Evolutionary conservation across 2,113 vertebrate species (phyloP).

Genomic region (human): DNA sequence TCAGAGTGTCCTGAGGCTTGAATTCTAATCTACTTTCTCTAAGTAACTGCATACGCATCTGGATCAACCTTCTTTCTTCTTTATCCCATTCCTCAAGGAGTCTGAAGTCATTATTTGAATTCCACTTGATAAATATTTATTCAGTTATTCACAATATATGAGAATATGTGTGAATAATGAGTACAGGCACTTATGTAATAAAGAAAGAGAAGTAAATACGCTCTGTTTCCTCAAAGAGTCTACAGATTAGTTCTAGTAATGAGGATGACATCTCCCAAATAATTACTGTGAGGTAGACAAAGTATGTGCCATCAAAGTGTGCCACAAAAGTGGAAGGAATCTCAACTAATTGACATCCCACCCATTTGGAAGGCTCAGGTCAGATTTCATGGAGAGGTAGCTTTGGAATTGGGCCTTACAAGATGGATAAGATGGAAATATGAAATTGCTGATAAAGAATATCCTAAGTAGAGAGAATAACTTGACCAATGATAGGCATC

Average conservation of each 20-base stretch:
- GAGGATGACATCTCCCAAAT: not conserved
- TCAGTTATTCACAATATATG: not conserved
- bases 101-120: not conserved
- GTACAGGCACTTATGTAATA: not conserved
- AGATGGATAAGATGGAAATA: not conserved
- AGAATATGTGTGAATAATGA: not conserved
- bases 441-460: not conserved
- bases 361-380: not conserved
- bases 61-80: not conserved
- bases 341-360: not conserved
- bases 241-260: not conserved
- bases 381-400: not conserved
- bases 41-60: not conserved
- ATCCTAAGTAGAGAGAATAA: not conserved
- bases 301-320: not conserved
- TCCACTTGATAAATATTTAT: constrained; percentile 4
- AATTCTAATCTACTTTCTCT: not conserved
- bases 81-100: not conserved
- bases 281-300: not conserved
- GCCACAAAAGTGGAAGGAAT: not conserved
- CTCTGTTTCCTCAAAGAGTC: not conserved
- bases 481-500: not conserved
- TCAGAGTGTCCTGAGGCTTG: not conserved
- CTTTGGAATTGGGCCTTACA: not conserved
- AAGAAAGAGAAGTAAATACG: not conserved